phyloP scores from a whole-genome alignment of 2,888 invertebrate species.

The Blomia tropicalis region DNA sequence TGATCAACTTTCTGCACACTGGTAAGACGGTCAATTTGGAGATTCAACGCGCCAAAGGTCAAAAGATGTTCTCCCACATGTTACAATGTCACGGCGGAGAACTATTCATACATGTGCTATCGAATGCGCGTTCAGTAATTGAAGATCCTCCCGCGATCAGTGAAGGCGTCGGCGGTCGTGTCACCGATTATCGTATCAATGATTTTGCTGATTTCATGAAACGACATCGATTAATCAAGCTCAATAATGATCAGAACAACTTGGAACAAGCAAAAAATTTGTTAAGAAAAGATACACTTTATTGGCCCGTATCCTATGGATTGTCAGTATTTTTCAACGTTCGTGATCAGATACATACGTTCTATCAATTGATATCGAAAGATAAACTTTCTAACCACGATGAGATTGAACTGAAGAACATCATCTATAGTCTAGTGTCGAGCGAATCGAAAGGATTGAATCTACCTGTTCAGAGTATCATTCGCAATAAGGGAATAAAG shows the following conservation, averaged over 20 bases:
- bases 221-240: constrained; percentile 58
- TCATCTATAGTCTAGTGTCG: constrained; percentile 59
- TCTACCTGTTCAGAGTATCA: constrained; percentile 47
- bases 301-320: constrained; percentile 60
- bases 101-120: constrained; percentile 81
- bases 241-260: constrained; percentile 32
- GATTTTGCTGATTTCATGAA: constrained; percentile 80
- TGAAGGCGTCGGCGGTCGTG: constrained; percentile 81
- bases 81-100: constrained; percentile 86
- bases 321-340: constrained; percentile 72
- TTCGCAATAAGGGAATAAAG: constrained; percentile 35
- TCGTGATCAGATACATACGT: constrained; percentile 58
- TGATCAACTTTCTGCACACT: constrained; percentile 89
- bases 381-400: constrained; percentile 70
- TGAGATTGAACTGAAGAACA: constrained; percentile 65
- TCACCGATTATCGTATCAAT: constrained; percentile 69
- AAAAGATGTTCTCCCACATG: constrained; percentile 77
- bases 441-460: constrained; percentile 69
- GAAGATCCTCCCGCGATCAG: constrained; percentile 90
- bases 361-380: constrained; percentile 60
- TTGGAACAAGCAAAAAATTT: constrained; percentile 44
- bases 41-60: constrained; percentile 50
- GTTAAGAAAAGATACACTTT: constrained; percentile 60
- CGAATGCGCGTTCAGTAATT: constrained; percentile 52
- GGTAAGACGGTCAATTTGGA: constrained; percentile 52